Percentiles rank a stretch among this genome's conserved stretches.
phyloP scores from a whole-genome alignment of 2,888 invertebrate genomes.

The Erebia aethiops region DNA sequence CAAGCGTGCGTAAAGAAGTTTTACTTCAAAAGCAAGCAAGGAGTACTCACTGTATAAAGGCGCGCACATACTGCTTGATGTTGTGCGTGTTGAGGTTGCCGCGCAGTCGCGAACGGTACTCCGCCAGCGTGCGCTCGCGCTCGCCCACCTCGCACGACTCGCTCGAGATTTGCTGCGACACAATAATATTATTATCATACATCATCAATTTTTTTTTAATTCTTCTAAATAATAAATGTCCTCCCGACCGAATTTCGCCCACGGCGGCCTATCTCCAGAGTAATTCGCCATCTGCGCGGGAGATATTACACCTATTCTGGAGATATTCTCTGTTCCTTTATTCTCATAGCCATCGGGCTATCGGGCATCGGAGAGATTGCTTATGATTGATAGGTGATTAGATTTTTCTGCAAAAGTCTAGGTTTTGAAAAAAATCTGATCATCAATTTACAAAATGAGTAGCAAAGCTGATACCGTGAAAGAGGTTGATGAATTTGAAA shows the following conservation, averaged over 20 bases:
- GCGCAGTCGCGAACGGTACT: constrained; percentile 89
- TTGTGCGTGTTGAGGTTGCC: constrained; percentile 91
- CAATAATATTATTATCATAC: not conserved
- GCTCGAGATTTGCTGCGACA: constrained; percentile 68
- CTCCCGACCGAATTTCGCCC: too few relatives aligned
- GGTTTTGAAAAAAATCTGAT: not conserved
- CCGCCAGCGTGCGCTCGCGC: constrained; percentile 88
- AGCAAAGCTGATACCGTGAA: not conserved
- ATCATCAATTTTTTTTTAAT: not conserved
- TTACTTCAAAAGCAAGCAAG: too few relatives aligned
- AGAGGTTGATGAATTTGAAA: not conserved
- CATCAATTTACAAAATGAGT: not conserved
- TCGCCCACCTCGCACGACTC: constrained; percentile 78
- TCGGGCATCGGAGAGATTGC: too few relatives aligned
- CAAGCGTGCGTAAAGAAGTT: too few relatives aligned
- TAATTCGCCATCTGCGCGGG: too few relatives aligned
- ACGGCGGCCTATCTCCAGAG: too few relatives aligned
- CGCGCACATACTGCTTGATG: constrained; percentile 90
- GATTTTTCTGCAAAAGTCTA: too few relatives aligned
- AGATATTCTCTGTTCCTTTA: too few relatives aligned
- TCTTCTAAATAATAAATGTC: too few relatives aligned
- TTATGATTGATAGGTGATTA: too few relatives aligned
- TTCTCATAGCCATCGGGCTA: too few relatives aligned
- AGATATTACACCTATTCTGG: too few relatives aligned
- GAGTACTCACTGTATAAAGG: constrained; percentile 89